phyloP scores from a whole-genome alignment of 2,888 invertebrate genomes.

The Platynereis dumerilii region DNA sequence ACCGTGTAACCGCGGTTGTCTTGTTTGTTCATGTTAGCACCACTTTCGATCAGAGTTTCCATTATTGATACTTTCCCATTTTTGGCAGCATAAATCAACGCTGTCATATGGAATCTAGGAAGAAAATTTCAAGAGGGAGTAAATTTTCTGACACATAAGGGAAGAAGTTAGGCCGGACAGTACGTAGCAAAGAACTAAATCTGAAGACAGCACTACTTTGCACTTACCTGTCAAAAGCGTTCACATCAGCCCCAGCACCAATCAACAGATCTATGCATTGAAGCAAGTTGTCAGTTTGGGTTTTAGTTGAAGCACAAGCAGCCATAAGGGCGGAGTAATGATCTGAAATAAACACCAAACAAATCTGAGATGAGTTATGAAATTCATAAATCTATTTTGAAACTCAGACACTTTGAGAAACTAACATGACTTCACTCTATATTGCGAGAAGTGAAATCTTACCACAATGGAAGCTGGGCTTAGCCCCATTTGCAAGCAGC shows the following conservation, averaged over 20 bases:
- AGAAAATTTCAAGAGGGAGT: too few species aligned
- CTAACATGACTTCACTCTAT: too few species aligned
- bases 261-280: constrained; percentile 58
- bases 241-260: constrained; percentile 56
- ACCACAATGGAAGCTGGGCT: constrained; percentile 58
- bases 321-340: constrained; percentile 65
- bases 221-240: constrained; percentile 41
- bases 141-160: too few species aligned
- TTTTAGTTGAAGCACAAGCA: constrained; percentile 59
- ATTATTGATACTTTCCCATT: constrained; percentile 28
- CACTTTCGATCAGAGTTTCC: constrained; percentile 13
- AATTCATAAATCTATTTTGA: too few species aligned
- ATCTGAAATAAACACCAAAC: constrained; percentile 45
- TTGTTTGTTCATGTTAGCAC: constrained; percentile 25
- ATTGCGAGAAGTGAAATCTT: too few species aligned
- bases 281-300: constrained; percentile 53
- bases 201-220: background rate
- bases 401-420: too few species aligned
- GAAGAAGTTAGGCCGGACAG: too few species aligned
- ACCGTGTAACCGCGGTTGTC: constrained; percentile 28
- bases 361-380: too few species aligned
- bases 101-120: constrained; percentile 60
- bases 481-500: constrained; percentile 61
- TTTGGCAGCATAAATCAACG: constrained; percentile 64
- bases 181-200: background rate